Evolutionary conservation across 2,888 invertebrate genomes (phyloP).

Genomic region (Crocallis elinguaria): DNA sequence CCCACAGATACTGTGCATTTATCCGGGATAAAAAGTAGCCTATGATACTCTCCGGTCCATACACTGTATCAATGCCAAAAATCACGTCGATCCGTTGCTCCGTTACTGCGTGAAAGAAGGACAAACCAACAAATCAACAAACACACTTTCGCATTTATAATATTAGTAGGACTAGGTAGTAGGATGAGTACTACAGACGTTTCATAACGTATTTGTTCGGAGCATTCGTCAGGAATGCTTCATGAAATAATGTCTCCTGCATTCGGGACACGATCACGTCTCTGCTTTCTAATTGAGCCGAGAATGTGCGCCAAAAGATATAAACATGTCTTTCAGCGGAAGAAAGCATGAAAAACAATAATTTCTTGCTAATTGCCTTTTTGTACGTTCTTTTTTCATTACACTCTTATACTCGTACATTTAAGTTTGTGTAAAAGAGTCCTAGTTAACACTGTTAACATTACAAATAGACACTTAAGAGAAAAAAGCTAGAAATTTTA

Average conservation of each 20-base stretch:
- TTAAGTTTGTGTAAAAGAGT: too few species aligned
- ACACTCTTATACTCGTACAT: neutral
- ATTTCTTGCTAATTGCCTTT: neutral
- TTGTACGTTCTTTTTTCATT: neutral
- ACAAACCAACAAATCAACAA: too few species aligned
- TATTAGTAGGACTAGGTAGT: neutral
- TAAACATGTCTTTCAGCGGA: conserved; percentile 13
- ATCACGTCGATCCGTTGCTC: too few species aligned
- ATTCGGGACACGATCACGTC: neutral
- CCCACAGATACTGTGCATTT: too few species aligned
- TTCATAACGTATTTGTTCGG: neutral
- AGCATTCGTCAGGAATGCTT: neutral
- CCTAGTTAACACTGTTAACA: too few species aligned
- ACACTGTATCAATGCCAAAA: too few species aligned
- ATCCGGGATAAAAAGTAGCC: too few species aligned
- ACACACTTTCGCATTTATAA: neutral
- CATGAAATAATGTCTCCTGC: conserved; percentile 1
- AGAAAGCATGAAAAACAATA: conserved; percentile 16
- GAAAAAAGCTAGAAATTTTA: too few species aligned
- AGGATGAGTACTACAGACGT: neutral
- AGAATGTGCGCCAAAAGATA: conserved; percentile 8
- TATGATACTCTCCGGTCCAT: too few species aligned
- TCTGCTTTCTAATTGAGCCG: conserved; percentile 9
- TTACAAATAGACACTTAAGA: too few species aligned
- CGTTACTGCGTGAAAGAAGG: too few species aligned